Base-by-base conservation (phyloP, 2,888 invertebrate species). In the Agriopis leucophaearia region DNA sequence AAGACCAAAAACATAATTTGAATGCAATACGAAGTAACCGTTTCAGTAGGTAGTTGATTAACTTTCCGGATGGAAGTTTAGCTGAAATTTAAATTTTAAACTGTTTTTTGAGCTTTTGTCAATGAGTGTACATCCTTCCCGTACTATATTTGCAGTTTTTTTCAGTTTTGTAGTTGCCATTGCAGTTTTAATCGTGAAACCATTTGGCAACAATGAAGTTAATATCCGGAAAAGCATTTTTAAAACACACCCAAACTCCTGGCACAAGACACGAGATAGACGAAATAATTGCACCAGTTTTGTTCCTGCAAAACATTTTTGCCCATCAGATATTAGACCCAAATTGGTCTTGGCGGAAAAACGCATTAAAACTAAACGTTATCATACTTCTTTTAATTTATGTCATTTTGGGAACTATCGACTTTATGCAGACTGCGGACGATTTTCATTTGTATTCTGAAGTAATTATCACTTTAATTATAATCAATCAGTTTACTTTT, bases 291-390 rank as follows among this genome's bases (percentile, higher is more conserved):
- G 62, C 66, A 9, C 48, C 77, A 0, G 78, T 82, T 13, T 73
- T 90, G 40, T 70, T 85, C 18, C 69, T 78, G 7, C 89, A 89
- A 61, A 76, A 79, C 52, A 65, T 87, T 13, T 81, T 86, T 13
- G 90, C 89, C 0, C 85, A 86, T 47, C 89, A 90, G 70, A 77
- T 90, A 38, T 74, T 91, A 7, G 79, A 90, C 57, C 85, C 89
- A 1, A 74, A 80, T 40, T 91, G 91, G 91, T 79, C 79, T 15
- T 87, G 83, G 82, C 82, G 69, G 67, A 81, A 72, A 47, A 82
- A 76, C 69, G 74, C 64, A 16, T 36, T 76, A 0, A 78, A 85
- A 64, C 83, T 87, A 59, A 36, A 86, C 12, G 63, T 82, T 1
- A 77, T 72, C 54, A 44, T 79, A 0, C 15, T 69, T n/a, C 70